phyloP scores from a whole-genome alignment of 2,113 vertebrate species.

The Catagonus wagneri region DNA sequence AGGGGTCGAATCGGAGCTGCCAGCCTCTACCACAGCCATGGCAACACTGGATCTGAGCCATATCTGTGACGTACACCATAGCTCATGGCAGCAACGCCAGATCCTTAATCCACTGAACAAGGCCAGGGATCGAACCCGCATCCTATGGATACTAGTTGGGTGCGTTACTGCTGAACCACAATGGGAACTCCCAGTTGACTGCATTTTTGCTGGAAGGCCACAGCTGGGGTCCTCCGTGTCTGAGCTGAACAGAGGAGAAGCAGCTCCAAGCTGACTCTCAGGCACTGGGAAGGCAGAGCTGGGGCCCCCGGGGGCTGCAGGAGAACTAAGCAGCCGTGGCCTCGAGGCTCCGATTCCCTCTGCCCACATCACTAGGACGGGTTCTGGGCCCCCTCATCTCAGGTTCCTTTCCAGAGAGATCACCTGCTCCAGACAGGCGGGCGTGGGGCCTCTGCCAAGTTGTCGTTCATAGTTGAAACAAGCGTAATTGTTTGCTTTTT shows the following conservation, averaged over 20 bases:
- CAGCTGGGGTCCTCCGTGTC: background rate
- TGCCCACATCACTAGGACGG: background rate
- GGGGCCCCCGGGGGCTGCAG: background rate
- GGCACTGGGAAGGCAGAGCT: background rate
- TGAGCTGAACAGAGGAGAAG: background rate
- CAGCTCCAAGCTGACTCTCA: background rate
- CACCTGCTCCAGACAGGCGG: background rate
- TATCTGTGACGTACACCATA: no score
- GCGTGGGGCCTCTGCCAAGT: background rate
- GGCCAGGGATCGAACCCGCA: no score
- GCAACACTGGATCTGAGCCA: no score
- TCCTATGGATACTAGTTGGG: no score
- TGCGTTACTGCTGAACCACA: no score
- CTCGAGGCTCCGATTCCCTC: background rate
- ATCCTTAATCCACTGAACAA: no score
- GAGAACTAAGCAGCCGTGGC: background rate
- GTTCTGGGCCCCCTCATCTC: slow-evolving; percentile 1
- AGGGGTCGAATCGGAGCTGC: no score
- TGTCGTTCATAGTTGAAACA: slow-evolving; percentile 30
- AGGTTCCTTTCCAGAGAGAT: background rate
- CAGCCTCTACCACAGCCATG: no score
- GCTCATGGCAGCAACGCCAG: no score
- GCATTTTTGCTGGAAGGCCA: background rate
- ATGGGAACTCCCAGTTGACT: background rate
- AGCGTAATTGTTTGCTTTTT: slow-evolving; percentile 25